Conservation (phyloP, 2,797 vertebrate genomes). For the Lutjanus campechanus region DNA sequence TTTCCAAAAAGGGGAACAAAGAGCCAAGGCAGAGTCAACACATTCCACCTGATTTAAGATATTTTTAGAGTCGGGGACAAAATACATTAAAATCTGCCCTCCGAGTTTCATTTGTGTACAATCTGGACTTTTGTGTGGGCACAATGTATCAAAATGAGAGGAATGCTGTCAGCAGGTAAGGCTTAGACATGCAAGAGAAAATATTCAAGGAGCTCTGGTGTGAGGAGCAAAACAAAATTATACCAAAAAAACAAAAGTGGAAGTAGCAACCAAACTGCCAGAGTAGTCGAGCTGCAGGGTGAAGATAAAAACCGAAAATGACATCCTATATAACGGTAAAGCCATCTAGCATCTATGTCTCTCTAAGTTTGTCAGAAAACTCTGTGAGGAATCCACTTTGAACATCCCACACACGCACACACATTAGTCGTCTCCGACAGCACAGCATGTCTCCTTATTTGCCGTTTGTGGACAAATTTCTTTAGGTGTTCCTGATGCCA, state of each 20-base stretch:
- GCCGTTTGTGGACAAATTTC: not conserved
- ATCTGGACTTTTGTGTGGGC: constrained; percentile 41
- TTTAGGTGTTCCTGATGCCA: constrained; percentile 98
- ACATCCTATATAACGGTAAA: constrained; percentile 67
- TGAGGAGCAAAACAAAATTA: not conserved
- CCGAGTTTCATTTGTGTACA: constrained; percentile 50
- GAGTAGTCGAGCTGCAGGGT: constrained; percentile 30
- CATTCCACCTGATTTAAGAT: constrained; percentile 47
- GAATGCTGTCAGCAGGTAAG: constrained; percentile 72
- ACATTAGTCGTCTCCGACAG: constrained; percentile 34
- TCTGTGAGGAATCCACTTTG: constrained; percentile 46
- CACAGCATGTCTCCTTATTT: constrained; percentile 25
- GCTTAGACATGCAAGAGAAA: constrained; percentile 60
- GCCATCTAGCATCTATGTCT: constrained; percentile 57
- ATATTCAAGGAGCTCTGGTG: constrained; percentile 39
- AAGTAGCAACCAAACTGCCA: constrained; percentile 53
- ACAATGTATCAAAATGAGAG: constrained; percentile 56
- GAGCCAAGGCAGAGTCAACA: constrained; percentile 36
- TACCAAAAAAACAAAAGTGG: constrained; percentile 29
- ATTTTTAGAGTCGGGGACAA: constrained; percentile 42
- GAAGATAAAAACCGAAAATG: constrained; percentile 2
- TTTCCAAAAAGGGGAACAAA: constrained; percentile 38
- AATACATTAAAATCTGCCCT: constrained; percentile 43
- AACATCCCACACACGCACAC: constrained; percentile 28
- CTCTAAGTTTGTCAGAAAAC: constrained; percentile 60